phyloP scores from a whole-genome alignment of 2,888 invertebrate genomes.

The Ophion ellenae region DNA sequence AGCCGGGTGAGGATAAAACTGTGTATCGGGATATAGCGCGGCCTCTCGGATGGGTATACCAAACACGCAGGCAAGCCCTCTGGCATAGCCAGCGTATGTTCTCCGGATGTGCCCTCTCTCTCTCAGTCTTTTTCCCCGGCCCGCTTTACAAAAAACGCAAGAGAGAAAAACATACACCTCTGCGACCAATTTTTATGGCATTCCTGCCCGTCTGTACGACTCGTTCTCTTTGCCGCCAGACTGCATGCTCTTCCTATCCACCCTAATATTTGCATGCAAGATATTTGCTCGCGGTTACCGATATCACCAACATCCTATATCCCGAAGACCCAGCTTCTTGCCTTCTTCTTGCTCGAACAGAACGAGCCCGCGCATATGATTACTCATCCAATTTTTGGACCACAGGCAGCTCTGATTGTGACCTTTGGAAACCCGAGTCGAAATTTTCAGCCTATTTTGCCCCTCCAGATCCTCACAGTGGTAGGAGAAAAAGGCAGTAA shows the following conservation, averaged over 20 bases:
- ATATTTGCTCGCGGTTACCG: constrained; percentile 21
- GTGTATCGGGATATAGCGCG: constrained; percentile 72
- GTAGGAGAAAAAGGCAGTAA: too few species aligned
- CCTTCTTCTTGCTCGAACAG: background rate
- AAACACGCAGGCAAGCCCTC: constrained; percentile 60
- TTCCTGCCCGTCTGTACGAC: constrained; percentile 28
- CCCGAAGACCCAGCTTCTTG: constrained; percentile 13
- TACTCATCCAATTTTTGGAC: background rate
- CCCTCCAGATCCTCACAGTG: too few species aligned
- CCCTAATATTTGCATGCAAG: constrained; percentile 47
- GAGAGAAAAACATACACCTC: constrained; percentile 49
- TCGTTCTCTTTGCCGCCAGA: constrained; percentile 13
- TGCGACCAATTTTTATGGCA: constrained; percentile 57
- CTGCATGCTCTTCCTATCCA: constrained; percentile 21
- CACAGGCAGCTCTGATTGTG: background rate
- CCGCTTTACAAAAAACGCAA: constrained; percentile 56
- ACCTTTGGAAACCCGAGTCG: background rate
- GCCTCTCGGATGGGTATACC: constrained; percentile 52
- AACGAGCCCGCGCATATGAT: background rate
- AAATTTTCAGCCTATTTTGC: too few species aligned
- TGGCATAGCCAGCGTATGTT: constrained; percentile 60
- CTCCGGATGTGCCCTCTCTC: background rate
- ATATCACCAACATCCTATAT: constrained; percentile 11
- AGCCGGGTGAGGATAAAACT: constrained; percentile 73
- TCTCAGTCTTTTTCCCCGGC: constrained; percentile 19